A percentile compares a stretch with the other conserved stretches of the same genome.
These are phyloP conservation scores for Cercopithecus diana DNA, from an alignment of 2,797 vertebrate species.

Conservation along the genomic window DNA sequence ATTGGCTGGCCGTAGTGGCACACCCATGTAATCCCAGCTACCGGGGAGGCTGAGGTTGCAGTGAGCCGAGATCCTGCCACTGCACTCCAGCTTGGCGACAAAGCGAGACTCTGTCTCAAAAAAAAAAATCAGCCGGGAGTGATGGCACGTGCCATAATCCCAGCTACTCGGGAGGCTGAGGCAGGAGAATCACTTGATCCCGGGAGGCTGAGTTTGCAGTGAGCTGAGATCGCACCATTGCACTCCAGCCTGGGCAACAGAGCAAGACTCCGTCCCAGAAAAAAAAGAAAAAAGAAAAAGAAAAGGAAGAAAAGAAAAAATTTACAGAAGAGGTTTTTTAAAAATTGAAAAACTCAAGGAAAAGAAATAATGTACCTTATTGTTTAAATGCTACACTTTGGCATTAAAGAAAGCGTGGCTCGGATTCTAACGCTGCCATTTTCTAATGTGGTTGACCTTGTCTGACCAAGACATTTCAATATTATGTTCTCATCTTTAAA, in stretches of 20 bases:
- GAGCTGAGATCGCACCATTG: too few species aligned
- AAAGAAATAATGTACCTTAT: neutral
- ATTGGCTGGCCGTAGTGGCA: accelerated
- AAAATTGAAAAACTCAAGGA: neutral
- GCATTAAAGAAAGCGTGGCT: neutral
- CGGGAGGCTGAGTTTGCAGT: too few species aligned
- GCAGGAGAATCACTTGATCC: too few species aligned
- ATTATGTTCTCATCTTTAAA: neutral
- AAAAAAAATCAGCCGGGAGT: too few species aligned
- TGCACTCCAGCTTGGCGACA: too few species aligned
- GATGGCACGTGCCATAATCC: accelerated
- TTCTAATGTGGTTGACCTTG: neutral
- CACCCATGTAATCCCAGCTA: too few species aligned
- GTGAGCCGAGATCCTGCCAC: accelerated
- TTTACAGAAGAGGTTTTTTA: neutral
- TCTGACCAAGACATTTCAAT: neutral
- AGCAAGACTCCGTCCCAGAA: accelerated
- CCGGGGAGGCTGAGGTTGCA: too few species aligned
- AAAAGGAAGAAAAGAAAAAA: neutral
- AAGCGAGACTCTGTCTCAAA: accelerated
- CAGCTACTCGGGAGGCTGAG: too few species aligned
- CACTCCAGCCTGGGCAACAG: too few species aligned
- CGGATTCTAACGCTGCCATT: neutral
- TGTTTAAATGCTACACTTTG: neutral
- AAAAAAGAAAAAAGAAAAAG: neutral